Conservation (phyloP, 2,888 invertebrate genomes). For the Platycheirus rosarum region DNA sequence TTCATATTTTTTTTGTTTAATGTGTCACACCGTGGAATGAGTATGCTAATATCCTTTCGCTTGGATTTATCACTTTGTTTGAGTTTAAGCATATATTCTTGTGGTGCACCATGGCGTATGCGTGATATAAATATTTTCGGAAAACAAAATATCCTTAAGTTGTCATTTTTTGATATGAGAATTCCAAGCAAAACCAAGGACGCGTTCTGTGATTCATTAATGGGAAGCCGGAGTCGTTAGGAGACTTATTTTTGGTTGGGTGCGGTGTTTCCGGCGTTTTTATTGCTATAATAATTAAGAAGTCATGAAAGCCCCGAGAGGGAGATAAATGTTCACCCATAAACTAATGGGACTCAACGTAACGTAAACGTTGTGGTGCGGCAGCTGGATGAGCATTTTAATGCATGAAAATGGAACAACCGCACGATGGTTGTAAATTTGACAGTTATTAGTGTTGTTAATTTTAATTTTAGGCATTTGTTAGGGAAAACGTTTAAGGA, state of each 20-base stretch:
- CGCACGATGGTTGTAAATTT: conserved; percentile 49
- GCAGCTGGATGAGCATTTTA: neutral
- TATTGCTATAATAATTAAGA: conserved; percentile 66
- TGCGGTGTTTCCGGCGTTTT: conserved; percentile 32
- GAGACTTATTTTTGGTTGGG: neutral
- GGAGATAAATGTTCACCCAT: conserved; percentile 46
- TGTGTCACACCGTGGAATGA: conserved; percentile 34
- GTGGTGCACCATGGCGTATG: conserved; percentile 49
- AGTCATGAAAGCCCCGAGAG: conserved; percentile 53
- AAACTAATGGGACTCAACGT: conserved; percentile 12
- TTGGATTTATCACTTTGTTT: conserved; percentile 55
- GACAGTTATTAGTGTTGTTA: conserved; percentile 45
- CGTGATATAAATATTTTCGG: conserved; percentile 37
- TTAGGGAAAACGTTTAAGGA: conserved; percentile 5
- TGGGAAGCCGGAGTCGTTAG: conserved; percentile 12
- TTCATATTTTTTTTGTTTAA: conserved; percentile 30
- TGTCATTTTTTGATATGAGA: conserved; percentile 26
- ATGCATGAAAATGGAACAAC: conserved; percentile 27
- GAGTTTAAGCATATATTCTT: neutral
- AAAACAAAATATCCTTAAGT: conserved; percentile 38
- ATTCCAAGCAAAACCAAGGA: neutral
- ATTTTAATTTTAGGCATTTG: conserved; percentile 35
- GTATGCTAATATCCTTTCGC: conserved; percentile 66
- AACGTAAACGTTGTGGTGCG: conserved; percentile 12
- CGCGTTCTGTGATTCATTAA: conserved; percentile 1